These are phyloP conservation scores for Psephotus haematonotus DNA, from an alignment of 2,113 vertebrate species.

Conservation along the genomic window DNA sequence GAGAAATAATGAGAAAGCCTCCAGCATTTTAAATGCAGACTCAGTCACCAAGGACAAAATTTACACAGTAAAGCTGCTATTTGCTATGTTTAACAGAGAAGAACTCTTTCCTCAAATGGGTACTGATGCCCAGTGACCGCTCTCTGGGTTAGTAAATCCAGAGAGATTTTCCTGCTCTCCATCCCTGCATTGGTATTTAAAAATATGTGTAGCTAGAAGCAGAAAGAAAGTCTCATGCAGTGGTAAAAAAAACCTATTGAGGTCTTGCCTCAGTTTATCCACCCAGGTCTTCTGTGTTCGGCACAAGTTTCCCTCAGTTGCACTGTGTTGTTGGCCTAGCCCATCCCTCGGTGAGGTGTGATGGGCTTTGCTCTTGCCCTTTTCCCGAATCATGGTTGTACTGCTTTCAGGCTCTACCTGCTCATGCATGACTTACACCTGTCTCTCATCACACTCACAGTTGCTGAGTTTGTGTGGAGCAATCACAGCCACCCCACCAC, in stretches of 20 bases:
- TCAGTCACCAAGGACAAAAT: background rate
- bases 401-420: background rate
- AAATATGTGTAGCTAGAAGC: background rate
- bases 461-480: background rate
- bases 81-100: background rate
- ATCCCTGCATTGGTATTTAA: accelerated
- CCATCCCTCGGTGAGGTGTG: background rate
- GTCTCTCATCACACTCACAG: background rate
- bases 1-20: background rate
- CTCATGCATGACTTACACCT: accelerated
- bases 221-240: background rate
- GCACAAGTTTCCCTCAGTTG: background rate
- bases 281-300: background rate
- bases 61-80: background rate
- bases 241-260: background rate
- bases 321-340: background rate
- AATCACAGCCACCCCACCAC: accelerated
- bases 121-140: background rate
- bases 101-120: background rate
- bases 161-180: background rate
- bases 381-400: background rate
- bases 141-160: background rate
- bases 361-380: background rate
- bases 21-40: background rate
- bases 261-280: background rate